Evolutionary conservation across 2,888 invertebrate genomes (phyloP).

Genomic region (Colostygia pectinataria): DNA sequence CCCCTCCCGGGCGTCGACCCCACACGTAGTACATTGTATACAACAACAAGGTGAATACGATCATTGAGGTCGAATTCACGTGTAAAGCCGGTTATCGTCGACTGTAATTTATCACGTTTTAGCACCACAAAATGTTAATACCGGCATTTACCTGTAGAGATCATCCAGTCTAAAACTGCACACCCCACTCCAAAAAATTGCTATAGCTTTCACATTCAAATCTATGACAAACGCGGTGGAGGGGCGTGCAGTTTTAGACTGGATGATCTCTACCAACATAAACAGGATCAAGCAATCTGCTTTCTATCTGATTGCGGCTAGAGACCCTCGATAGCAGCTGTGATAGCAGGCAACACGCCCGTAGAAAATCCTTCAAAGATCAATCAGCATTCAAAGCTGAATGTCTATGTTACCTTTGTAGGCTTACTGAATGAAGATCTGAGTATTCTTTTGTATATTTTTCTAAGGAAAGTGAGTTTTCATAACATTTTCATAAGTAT

Average conservation of each 20-base stretch:
- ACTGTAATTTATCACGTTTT: not conserved
- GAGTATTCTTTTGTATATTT: conserved; percentile 4
- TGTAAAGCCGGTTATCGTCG: conserved; percentile 3
- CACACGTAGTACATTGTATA: conserved; percentile 47
- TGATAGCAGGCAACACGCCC: conserved; percentile 3
- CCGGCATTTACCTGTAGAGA: too few relatives aligned
- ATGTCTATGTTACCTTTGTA: conserved; percentile 10
- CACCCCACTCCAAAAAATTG: too few relatives aligned
- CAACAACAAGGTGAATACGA: conserved; percentile 39
- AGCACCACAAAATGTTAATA: not conserved
- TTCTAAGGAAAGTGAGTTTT: conserved; percentile 1
- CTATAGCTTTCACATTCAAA: too few relatives aligned
- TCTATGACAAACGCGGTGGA: too few relatives aligned
- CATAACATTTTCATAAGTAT: not conserved
- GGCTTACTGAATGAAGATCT: conserved; percentile 6
- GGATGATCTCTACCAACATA: too few relatives aligned
- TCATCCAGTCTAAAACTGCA: too few relatives aligned
- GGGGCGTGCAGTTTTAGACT: too few relatives aligned
- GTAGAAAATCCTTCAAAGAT: conserved; percentile 14
- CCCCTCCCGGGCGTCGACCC: conserved; percentile 70
- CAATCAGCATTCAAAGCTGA: conserved; percentile 7
- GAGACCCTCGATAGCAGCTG: not conserved
- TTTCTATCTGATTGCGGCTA: not conserved
- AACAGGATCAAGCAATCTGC: not conserved
- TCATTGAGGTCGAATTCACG: conserved; percentile 5